Conservation (phyloP, 2,797 vertebrate species). For the Furcifer pardalis region DNA sequence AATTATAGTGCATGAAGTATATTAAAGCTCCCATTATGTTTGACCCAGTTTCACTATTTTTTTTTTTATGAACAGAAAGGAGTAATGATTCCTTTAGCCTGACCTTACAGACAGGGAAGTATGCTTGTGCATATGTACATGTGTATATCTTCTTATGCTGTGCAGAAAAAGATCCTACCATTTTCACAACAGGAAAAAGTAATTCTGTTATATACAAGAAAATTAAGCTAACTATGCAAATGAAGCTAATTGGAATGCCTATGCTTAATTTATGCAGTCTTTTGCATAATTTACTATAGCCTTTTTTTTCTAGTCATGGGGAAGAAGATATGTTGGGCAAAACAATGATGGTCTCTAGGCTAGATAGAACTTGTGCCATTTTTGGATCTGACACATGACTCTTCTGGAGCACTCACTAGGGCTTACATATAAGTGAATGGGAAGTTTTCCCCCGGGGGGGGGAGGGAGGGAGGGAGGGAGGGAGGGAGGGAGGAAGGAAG, state of each 20-base stretch:
- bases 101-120: background rate
- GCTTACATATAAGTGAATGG: background rate
- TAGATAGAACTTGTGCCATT: background rate
- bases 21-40: background rate
- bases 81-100: too few species aligned
- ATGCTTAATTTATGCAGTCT: background rate
- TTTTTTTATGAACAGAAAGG: background rate
- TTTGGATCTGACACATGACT: background rate
- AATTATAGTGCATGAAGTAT: background rate
- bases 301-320: background rate
- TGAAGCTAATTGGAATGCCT: constrained; percentile 3
- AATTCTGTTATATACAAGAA: background rate
- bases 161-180: background rate
- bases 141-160: background rate
- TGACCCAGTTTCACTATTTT: background rate
- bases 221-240: background rate
- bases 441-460: background rate
- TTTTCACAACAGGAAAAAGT: background rate
- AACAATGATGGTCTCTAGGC: background rate
- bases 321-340: background rate
- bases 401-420: background rate
- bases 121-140: background rate
- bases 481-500: too few species aligned
- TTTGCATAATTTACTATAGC: background rate
- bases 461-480: too few species aligned